Percentiles rank a stretch among this genome's conserved stretches.
phyloP scores from a whole-genome alignment of 2,888 invertebrate genomes.

The Tanytarsus gracilentus region DNA sequence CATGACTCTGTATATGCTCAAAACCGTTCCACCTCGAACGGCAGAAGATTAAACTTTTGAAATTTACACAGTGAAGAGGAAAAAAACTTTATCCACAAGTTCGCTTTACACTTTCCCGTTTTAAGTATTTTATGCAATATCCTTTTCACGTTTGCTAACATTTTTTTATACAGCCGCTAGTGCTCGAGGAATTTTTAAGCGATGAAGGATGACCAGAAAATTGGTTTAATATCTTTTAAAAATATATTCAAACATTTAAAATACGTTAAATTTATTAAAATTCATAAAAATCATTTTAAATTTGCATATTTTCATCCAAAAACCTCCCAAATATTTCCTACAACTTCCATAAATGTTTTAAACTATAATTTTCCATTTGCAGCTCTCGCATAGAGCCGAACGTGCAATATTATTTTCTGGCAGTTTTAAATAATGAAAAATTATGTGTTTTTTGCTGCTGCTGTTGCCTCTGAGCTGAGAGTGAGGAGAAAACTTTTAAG shows the following conservation, averaged over 20 bases:
- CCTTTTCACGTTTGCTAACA: conserved; percentile 16
- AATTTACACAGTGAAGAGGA: background rate
- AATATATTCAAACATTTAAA: background rate
- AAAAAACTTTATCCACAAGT: conserved; percentile 18
- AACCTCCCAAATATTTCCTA: background rate
- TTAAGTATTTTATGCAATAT: conserved; percentile 18
- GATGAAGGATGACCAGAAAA: no score
- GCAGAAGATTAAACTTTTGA: conserved; percentile 22
- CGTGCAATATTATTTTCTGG: conserved; percentile 23
- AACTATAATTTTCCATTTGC: conserved; percentile 26
- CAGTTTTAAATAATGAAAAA: conserved; percentile 26
- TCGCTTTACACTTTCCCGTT: background rate
- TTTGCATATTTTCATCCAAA: background rate
- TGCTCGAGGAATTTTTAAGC: background rate
- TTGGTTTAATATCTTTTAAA: background rate
- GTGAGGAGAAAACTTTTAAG: background rate
- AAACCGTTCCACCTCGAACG: background rate
- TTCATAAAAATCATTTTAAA: no score
- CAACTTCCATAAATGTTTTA: background rate
- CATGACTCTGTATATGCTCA: background rate
- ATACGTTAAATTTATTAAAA: no score
- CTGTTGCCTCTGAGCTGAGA: background rate
- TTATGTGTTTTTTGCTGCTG: conserved; percentile 16
- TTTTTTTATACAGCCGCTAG: background rate
- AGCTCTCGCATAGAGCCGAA: background rate